Conservation (phyloP, 2,888 invertebrate species). For the Lepetodrilus schrolli region DNA sequence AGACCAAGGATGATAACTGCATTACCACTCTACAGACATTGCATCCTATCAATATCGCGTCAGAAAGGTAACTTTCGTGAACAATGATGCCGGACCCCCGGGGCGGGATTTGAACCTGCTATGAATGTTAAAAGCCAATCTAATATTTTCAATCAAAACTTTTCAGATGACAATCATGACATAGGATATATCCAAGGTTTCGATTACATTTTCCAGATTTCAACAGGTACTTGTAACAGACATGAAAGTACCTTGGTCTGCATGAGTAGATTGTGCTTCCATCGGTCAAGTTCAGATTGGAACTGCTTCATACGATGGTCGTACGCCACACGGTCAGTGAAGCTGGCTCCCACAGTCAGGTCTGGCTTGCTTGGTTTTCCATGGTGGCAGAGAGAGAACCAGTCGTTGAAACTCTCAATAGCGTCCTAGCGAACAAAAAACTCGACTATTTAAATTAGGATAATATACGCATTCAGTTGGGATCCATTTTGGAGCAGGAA, state of each 20-base stretch:
- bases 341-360: conserved; percentile 77
- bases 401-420: conserved; percentile 89
- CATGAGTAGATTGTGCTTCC: conserved; percentile 79
- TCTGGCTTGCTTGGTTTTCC: conserved; percentile 81
- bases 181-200: not conserved
- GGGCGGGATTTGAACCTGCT: not conserved
- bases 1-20: no score
- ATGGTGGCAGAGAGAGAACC: conserved; percentile 89
- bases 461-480: no score
- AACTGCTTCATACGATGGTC: conserved; percentile 89
- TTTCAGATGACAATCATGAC: not conserved
- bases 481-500: no score
- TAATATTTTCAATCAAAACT: not conserved
- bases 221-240: not conserved
- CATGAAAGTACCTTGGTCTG: conserved; percentile 80
- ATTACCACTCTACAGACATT: no score
- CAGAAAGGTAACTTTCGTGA: no score
- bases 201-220: not conserved
- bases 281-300: conserved; percentile 84
- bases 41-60: not conserved
- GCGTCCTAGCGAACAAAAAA: no score
- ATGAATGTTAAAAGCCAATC: not conserved
- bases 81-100: not conserved
- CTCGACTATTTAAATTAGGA: no score
- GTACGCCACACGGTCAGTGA: conserved; percentile 90